Evolutionary conservation across 1,140 invertebrate species (phyloP), one percentile per base, ranked within the genome.

Genomic region (Agraylea sexmaculata): DNA sequence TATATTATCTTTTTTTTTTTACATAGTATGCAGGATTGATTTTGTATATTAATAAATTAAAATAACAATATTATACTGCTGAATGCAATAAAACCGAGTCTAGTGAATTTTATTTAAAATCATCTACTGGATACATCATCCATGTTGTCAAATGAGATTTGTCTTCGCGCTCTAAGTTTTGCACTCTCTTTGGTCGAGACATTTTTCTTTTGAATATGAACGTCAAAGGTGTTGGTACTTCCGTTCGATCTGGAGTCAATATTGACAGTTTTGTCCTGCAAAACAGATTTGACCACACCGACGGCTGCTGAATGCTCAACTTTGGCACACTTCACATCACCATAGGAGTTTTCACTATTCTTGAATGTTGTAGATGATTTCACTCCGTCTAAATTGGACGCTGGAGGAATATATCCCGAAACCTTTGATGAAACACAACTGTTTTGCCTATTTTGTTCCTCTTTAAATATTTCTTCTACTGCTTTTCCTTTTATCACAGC

Each of bases 401-500:
- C 55, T 56, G 2, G 56, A 1, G 64, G 62, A 42, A 66, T 62
- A 47, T 66, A 66, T 1, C 66, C 66, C 0, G 57, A 48, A n/a
- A 65, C 42, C 45, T 61, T 57, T 18, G 17, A 55, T 31, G 49
- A 50, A 6, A 46, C 31, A 18, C 58, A 54, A 16, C 57, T 60
- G 0, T 56, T 43, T 3, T 63, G 45, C 43, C 59, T 64, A 6
- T 43, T 49, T 41, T 60, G 54, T 42, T 65, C 64, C 23, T 72
- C 68, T 41, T 60, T 54, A 40, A 66, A 64, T 31, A 72, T 71
- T 43, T 74, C 69, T 8, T 73, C 70, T 5, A 69, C 58, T 1
- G 70, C 57, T 34, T 71, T 71, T 3, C 73, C 68, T 51, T 75
- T 73, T 12, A 77, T 66, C 10, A 79, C 66, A 1, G 74, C 59